Base-by-base conservation (phyloP, 2,113 vertebrate species). In the Microtus richardsoni region DNA sequence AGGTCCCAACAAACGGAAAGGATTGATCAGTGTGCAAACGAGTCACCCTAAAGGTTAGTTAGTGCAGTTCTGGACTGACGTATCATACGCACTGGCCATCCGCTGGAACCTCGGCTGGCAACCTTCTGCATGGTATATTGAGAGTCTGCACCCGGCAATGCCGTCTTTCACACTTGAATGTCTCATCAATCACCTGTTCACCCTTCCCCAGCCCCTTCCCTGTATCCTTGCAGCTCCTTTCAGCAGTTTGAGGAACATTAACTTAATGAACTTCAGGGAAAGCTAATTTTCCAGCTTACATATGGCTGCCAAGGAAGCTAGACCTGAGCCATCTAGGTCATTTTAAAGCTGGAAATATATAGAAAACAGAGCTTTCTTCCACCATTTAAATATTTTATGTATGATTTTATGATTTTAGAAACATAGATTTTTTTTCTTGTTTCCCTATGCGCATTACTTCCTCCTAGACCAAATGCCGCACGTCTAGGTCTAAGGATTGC, bases 51-150 rank as follows among this genome's bases (percentile, higher is more conserved):
- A 68, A 21, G 41, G 21, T 26, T 47, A 49, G 44, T n/a, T 70
- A 36, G 30, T 8, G 7, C 73, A 54, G n/a, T 28, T 21, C 54
- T 85, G 68, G 64, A 52, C 2, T 74, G 44, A 78, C n/a, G 7
- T 16, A n/a, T 0, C 2, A 2, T 13, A 11, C 28, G 52, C n/a
- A 66, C 3, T 11, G 73, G 88, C 54, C 21, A 19, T 11, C 41
- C n/a, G 4, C 80, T 26, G 2, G 54, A 28, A 21, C 19, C 5
- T 54, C 36, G 4, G 36, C 30, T 62, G 64, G 71, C 89, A 60
- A 4, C 19, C 17, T 60, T 0, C 6, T 10, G 4, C 36, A 22
- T n/a, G 0, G 3, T 66, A 12, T 47, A 62, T 14, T 0, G 3
- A 49, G 16, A 28, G 2, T 26, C 49, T 7, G 5, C 10, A n/a